A percentile compares a stretch with the other conserved stretches of the same genome.
Evolutionary conservation across 2,113 vertebrate species (phyloP).

Genomic region (Theristicus caerulescens): DNA sequence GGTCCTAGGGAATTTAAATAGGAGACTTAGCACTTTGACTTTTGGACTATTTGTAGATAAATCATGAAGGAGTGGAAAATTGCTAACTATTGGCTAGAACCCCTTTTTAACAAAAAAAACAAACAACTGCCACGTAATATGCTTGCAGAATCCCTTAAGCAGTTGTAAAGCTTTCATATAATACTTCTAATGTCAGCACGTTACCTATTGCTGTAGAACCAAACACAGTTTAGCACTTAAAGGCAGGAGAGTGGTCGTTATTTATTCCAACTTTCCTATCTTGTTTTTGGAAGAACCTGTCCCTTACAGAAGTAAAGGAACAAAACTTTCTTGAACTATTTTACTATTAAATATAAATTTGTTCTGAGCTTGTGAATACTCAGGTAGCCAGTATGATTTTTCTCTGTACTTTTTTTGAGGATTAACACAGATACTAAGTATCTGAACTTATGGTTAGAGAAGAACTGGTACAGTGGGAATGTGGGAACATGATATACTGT

Average conservation of each 20-base stretch:
- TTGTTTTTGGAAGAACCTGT: neutral
- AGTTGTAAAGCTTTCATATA: neutral
- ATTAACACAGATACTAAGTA: neutral
- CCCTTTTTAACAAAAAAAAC: neutral
- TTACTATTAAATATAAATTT: neutral
- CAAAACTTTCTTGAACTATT: neutral
- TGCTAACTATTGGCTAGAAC: neutral
- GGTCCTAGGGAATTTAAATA: neutral
- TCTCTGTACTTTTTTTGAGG: neutral
- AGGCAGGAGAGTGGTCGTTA: neutral
- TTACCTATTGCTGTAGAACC: neutral
- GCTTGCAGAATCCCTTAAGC: neutral
- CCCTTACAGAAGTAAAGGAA: neutral
- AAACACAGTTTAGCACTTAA: neutral
- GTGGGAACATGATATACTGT: neutral
- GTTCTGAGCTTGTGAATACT: neutral
- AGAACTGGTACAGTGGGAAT: neutral
- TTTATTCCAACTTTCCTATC: neutral
- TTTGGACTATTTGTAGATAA: neutral
- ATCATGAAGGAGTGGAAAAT: neutral
- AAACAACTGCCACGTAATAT: accelerated
- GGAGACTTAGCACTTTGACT: neutral
- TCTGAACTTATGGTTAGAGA: neutral
- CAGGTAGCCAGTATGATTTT: neutral
- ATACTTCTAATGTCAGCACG: neutral